A percentile compares a stretch with the other conserved stretches of the same genome.
Evolutionary conservation across 2,888 invertebrate genomes (phyloP).

Genomic region (Hypselothyrea guttata): DNA sequence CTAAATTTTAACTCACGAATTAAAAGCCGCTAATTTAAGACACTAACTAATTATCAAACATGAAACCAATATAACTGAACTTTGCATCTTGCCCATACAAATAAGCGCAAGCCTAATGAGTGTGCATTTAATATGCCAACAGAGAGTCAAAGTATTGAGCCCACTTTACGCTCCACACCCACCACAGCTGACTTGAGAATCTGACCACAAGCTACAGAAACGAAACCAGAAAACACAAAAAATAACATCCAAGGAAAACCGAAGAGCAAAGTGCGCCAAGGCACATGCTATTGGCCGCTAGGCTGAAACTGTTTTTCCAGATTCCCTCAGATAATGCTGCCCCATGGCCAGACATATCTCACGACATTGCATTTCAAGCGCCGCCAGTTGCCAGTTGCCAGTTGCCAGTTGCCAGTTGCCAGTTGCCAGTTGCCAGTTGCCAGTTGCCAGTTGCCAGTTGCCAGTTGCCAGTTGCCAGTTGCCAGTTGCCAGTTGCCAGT

Average conservation of each 20-base stretch:
- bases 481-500: slow-evolving; percentile 4
- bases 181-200: neutral
- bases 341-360: slow-evolving; percentile 36
- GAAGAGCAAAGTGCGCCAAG: slow-evolving; percentile 11
- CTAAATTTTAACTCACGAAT: too few species aligned
- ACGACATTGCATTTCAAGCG: slow-evolving; percentile 53
- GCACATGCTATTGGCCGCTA: slow-evolving; percentile 18
- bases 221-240: neutral
- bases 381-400: slow-evolving; percentile 6
- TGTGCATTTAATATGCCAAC: neutral
- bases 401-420: neutral
- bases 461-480: neutral
- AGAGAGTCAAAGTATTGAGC: slow-evolving; percentile 6
- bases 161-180: slow-evolving; percentile 3
- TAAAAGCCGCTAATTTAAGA: too few species aligned
- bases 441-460: neutral
- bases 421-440: neutral
- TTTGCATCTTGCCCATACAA: too few species aligned
- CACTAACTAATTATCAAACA: too few species aligned
- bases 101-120: too few species aligned
- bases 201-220: neutral
- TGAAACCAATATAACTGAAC: too few species aligned
- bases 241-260: neutral
- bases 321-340: slow-evolving; percentile 13
- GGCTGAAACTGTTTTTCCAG: neutral